Evolutionary conservation across 2,113 vertebrate genomes (phyloP).

Genomic region (Scartelaos histophorus): DNA sequence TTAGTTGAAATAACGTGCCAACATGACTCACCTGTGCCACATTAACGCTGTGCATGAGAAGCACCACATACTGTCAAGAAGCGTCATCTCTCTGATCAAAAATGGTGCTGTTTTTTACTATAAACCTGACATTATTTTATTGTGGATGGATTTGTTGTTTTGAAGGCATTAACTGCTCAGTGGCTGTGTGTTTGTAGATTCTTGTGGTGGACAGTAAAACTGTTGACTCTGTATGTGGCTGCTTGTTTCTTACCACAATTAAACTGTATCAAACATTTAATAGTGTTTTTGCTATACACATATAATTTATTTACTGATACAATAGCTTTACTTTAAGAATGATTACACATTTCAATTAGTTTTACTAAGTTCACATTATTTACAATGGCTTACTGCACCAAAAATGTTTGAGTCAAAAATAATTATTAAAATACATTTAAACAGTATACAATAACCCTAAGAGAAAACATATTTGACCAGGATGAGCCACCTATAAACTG

Average conservation of each 20-base stretch:
- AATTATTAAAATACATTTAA: neutral
- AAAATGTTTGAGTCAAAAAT: neutral
- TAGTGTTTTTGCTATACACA: neutral
- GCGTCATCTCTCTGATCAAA: conserved; percentile 39
- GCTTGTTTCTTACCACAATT: conserved; percentile 78
- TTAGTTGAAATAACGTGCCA: conserved; percentile 66
- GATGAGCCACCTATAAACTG: too few species aligned
- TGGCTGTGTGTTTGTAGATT: conserved; percentile 73
- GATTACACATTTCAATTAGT: neutral
- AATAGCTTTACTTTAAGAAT: neutral
- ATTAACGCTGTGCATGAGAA: conserved; percentile 62
- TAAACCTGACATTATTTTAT: conserved; percentile 45
- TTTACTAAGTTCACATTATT: neutral
- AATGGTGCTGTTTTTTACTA: conserved; percentile 71
- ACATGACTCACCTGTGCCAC: conserved; percentile 63
- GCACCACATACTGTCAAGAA: conserved; percentile 38
- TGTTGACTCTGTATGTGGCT: conserved; percentile 73
- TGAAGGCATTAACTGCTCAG: conserved; percentile 65
- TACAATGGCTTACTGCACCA: neutral
- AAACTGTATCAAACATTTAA: conserved; percentile 47
- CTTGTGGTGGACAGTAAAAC: conserved; percentile 74
- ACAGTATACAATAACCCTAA: neutral
- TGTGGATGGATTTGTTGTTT: conserved; percentile 67
- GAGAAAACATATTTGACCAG: too few species aligned
- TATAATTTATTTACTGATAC: neutral